Evolutionary conservation across 2,888 invertebrate genomes (phyloP).

Genomic region (Vesta saturnalis): DNA sequence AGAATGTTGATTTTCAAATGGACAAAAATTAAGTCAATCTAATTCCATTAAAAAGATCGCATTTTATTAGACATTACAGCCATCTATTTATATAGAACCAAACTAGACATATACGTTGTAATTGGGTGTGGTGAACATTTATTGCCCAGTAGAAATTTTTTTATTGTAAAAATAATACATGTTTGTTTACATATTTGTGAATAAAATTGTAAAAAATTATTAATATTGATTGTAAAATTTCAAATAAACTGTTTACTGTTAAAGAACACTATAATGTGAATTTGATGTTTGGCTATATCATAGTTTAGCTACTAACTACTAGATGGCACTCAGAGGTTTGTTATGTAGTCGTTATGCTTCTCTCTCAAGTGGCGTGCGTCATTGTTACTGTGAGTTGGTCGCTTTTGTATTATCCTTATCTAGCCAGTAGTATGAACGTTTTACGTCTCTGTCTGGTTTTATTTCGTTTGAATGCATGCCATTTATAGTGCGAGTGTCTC

Average conservation of each 20-base stretch:
- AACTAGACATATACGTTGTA: conserved; percentile 10
- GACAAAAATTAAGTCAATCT: too few species aligned
- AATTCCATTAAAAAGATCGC: not conserved
- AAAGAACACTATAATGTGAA: conserved; percentile 15
- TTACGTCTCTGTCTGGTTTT: conserved; percentile 16
- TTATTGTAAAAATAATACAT: not conserved
- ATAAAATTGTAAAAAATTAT: not conserved
- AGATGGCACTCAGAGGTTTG: conserved; percentile 53
- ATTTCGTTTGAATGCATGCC: conserved; percentile 27
- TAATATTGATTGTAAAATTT: not conserved
- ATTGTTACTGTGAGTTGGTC: conserved; percentile 41
- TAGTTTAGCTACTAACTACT: conserved; percentile 57
- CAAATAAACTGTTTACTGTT: not conserved
- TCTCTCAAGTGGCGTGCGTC: conserved; percentile 29
- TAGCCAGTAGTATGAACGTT: not conserved
- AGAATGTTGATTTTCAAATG: too few species aligned
- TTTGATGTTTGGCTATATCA: conserved; percentile 15
- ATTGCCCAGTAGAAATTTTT: not conserved
- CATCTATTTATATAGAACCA: conserved; percentile 14
- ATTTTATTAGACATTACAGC: conserved; percentile 2
- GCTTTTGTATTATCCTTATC: conserved; percentile 29
- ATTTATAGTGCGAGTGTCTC: conserved; percentile 11
- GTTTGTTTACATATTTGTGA: not conserved
- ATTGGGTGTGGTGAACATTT: conserved; percentile 11
- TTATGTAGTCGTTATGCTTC: conserved; percentile 20